phyloP scores from a whole-genome alignment of 2,113 vertebrate genomes.

The Nipponia nippon region DNA sequence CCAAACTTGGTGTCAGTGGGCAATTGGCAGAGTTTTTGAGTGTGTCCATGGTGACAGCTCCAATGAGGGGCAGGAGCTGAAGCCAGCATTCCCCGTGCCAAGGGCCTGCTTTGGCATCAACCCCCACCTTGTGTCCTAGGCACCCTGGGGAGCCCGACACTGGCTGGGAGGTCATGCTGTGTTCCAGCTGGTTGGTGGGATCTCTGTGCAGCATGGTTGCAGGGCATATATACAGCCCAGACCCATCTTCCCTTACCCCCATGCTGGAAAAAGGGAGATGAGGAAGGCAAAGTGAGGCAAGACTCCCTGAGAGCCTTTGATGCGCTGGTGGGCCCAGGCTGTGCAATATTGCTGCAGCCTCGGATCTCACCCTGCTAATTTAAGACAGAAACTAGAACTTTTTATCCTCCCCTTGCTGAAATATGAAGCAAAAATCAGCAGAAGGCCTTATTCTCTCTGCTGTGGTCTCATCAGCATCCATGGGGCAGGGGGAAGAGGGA shows the following conservation, averaged over 20 bases:
- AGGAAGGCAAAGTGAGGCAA: not conserved
- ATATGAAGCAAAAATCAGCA: not conserved
- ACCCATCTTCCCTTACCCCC: not conserved
- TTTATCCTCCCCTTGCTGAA: not conserved
- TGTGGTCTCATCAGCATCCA: not conserved
- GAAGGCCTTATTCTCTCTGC: not conserved
- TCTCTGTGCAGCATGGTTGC: too few relatives aligned
- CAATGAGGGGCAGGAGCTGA: not conserved
- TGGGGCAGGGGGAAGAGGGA: not conserved
- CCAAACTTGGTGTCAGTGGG: not conserved
- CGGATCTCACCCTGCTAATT: not conserved
- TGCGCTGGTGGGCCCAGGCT: not conserved
- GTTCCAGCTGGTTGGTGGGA: not conserved
- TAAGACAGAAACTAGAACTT: not conserved
- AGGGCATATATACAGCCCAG: rapidly evolving
- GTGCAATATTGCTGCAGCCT: not conserved
- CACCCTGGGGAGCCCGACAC: rapidly evolving
- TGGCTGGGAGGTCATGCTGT: not conserved
- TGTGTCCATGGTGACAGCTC: not conserved
- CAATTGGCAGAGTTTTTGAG: not conserved
- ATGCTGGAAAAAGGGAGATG: not conserved
- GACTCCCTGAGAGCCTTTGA: not conserved
- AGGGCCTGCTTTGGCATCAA: not conserved
- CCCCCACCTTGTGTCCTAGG: not conserved
- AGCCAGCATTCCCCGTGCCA: rapidly evolving